Evolutionary conservation across 2,888 invertebrate genomes (phyloP).

Genomic region (Cataglyphis cursor): DNA sequence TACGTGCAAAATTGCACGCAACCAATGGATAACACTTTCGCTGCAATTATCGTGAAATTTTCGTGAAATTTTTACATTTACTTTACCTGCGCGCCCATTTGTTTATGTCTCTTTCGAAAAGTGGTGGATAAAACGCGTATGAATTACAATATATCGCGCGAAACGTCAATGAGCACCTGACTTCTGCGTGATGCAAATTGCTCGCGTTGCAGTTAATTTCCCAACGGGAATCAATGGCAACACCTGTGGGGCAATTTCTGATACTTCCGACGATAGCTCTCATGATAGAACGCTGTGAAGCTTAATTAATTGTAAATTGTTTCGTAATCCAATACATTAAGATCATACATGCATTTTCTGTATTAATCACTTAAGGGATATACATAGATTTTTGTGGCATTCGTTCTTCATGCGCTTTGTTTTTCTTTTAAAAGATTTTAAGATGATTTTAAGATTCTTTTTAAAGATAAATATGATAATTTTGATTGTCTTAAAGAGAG

Average conservation of each 20-base stretch:
- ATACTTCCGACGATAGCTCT: conserved; percentile 2
- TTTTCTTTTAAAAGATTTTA: background rate
- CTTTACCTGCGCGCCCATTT: background rate
- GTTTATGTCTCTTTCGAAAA: background rate
- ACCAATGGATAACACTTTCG: conserved; percentile 37
- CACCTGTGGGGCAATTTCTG: conserved; percentile 31
- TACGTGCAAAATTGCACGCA: conserved; percentile 17
- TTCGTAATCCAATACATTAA: background rate
- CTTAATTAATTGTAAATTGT: conserved; percentile 42
- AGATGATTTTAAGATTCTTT: background rate
- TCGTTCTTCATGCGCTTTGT: background rate
- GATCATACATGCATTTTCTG: background rate
- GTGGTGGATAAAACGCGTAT: background rate
- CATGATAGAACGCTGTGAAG: conserved; percentile 9
- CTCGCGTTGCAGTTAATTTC: conserved; percentile 45
- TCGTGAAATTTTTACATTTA: conserved; percentile 33
- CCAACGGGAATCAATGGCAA: conserved; percentile 53
- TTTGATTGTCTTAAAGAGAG: background rate
- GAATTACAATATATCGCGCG: background rate
- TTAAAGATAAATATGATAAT: background rate
- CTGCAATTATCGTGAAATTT: conserved; percentile 51
- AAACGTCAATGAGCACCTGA: conserved; percentile 43
- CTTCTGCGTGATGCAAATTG: conserved; percentile 47
- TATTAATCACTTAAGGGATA: background rate
- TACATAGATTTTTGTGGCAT: background rate